Percentiles rank a stretch among this genome's conserved stretches.
Conservation (phyloP, 23 tunicate species). For the Oikopleura albicans region DNA sequence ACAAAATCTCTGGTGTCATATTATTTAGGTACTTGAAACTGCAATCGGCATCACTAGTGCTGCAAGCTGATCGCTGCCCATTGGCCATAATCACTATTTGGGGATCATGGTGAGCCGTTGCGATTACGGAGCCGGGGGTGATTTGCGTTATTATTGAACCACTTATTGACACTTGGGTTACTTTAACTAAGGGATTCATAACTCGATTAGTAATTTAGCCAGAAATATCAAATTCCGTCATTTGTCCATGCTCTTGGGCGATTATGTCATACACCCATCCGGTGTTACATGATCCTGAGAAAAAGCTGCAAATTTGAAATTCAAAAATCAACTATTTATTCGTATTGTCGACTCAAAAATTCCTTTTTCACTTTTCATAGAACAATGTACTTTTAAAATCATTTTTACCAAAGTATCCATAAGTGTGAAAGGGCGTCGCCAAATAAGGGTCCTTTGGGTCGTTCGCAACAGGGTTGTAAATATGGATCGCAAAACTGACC, state of each 20-base stretch:
- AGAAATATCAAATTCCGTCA: background rate
- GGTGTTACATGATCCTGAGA: background rate
- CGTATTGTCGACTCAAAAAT: no score
- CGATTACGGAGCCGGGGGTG: background rate
- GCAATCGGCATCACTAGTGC: background rate
- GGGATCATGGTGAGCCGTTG: background rate
- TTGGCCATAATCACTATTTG: background rate
- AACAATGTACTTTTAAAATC: no score
- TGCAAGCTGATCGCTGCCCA: background rate
- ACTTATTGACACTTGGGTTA: background rate
- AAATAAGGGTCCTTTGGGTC: no score
- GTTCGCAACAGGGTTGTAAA: no score
- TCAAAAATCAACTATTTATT: no score
- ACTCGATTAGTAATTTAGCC: background rate
- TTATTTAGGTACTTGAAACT: background rate
- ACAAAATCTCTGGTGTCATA: background rate
- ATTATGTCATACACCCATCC: background rate
- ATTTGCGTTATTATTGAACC: background rate
- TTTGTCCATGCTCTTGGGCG: background rate
- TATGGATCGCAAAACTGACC: no score
- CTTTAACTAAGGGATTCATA: background rate
- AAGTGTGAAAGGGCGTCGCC: no score
- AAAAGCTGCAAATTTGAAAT: no score
- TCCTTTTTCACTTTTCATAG: no score
- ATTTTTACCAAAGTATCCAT: no score